A percentile compares a stretch with the other conserved stretches of the same genome.
Evolutionary conservation across 2,113 vertebrate genomes (phyloP).

Genomic region (Heloderma charlesbogerti): DNA sequence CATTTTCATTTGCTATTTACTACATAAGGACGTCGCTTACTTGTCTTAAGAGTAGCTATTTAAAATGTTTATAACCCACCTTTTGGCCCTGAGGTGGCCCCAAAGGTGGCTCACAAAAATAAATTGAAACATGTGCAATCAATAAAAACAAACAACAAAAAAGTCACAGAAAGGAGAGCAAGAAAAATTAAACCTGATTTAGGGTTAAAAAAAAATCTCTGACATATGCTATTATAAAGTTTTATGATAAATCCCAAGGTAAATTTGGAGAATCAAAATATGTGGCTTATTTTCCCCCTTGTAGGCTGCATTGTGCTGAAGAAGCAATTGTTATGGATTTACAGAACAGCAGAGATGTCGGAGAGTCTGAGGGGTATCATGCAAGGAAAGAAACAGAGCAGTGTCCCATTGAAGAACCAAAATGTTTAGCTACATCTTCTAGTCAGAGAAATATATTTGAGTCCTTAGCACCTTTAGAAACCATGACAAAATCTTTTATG

Average conservation of each 20-base stretch:
- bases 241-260: background rate
- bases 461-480: slow-evolving; percentile 58
- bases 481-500: slow-evolving; percentile 43
- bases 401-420: slow-evolving; percentile 17
- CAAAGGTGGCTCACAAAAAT: background rate
- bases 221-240: background rate
- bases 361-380: slow-evolving; percentile 46
- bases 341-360: slow-evolving; percentile 26
- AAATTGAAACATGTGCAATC: background rate
- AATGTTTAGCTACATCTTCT: fast-evolving
- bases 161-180: slow-evolving; percentile 11
- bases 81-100: background rate
- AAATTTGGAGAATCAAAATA: slow-evolving; percentile 8
- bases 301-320: slow-evolving; percentile 59
- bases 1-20: background rate
- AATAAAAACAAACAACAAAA: background rate
- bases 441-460: slow-evolving; percentile 47
- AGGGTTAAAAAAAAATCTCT: background rate
- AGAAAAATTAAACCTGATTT: background rate
- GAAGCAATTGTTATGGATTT: slow-evolving; percentile 19
- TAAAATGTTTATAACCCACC: background rate
- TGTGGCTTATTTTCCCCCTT: slow-evolving; percentile 10
- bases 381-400: slow-evolving; percentile 20
- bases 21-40: background rate
- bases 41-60: background rate